These are phyloP conservation scores for Andrena bicolor DNA, from an alignment of 2,888 invertebrate species.

Conservation along the genomic window DNA sequence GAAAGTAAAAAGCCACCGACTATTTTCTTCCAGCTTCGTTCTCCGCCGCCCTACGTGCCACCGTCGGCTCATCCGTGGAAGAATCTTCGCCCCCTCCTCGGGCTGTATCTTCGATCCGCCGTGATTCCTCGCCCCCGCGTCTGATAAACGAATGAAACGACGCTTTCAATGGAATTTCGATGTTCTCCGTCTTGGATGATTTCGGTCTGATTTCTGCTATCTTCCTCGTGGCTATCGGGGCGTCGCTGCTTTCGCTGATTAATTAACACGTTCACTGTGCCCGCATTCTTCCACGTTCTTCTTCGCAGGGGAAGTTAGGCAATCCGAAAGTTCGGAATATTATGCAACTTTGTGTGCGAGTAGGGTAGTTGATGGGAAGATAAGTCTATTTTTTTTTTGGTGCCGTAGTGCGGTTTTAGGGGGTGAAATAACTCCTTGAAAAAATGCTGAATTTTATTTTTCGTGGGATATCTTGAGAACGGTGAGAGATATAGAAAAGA, in stretches of 20 bases:
- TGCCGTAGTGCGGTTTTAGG: too few species aligned
- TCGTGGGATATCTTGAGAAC: too few species aligned
- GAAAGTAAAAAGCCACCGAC: conserved; percentile 67
- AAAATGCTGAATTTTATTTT: too few species aligned
- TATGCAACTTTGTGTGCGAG: too few species aligned
- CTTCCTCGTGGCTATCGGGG: background rate
- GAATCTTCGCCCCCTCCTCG: conserved; percentile 59
- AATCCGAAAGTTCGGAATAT: too few species aligned
- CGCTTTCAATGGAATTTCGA: background rate
- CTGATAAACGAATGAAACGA: conserved; percentile 4
- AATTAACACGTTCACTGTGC: background rate
- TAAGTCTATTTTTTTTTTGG: too few species aligned
- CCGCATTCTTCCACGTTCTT: too few species aligned
- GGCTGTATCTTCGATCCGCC: conserved; percentile 48
- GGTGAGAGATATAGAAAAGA: too few species aligned
- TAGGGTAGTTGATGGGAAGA: too few species aligned
- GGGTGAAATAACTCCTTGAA: too few species aligned
- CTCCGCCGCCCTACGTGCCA: conserved; percentile 47
- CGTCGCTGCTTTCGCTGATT: background rate
- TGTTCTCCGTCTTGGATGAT: background rate
- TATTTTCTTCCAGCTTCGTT: conserved; percentile 64
- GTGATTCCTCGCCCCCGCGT: conserved; percentile 16
- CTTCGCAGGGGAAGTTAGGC: too few species aligned
- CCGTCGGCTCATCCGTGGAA: conserved; percentile 43
- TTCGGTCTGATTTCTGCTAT: background rate